Evolutionary conservation across 2,797 vertebrate genomes (phyloP), one percentile per base, ranked within the genome.

Genomic region (Cossypha polioptera): DNA sequence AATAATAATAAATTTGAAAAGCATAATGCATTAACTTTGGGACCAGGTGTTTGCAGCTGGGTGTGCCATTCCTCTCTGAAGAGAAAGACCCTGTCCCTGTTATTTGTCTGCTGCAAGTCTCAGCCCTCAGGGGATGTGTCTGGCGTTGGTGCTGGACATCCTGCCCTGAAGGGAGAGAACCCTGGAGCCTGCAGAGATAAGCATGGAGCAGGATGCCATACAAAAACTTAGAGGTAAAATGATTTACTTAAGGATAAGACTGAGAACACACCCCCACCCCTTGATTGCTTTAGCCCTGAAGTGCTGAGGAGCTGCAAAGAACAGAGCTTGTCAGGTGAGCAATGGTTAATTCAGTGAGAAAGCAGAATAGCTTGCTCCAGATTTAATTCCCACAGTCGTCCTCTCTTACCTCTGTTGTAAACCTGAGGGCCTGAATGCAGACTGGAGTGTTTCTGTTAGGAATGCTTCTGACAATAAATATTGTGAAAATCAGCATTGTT

Each of bases 401-500:
- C 26, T 86, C 20, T 54, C 48, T 73, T 92, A 45, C 51, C 54
- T 78, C 45, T 36, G 36, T 31, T 81, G 53, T 84, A 94, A 92
- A 89, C 89, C 67, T 1, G 36, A 82, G 89, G 57, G 86, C 45
- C 74, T 75, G 47, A 48, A 43, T 4, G 5, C 33, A 76, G 75
- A 22, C 0, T 0, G 59, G 58, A 86, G 28, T 29, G 62, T 57
- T 93, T 86, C 76, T 83, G 29, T 65, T 58, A 61, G 92, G 86
- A 92, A 57, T 20, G 62, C 89, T 88, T 72, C 71, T 87, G 89
- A 79, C 72, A 85, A 85, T 76, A 89, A 92, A 95, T 91, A 93
- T 35, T 72, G 77, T 89, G 88, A 91, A 95, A 93, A 96, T 93
- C 82, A 86, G 59, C 75, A 71, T 42, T 84, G 73, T 93, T 93